Percentiles rank a stretch among this genome's conserved stretches.
Evolutionary conservation across 2,113 vertebrate species (phyloP).

Genomic region (Trogon surrucura): DNA sequence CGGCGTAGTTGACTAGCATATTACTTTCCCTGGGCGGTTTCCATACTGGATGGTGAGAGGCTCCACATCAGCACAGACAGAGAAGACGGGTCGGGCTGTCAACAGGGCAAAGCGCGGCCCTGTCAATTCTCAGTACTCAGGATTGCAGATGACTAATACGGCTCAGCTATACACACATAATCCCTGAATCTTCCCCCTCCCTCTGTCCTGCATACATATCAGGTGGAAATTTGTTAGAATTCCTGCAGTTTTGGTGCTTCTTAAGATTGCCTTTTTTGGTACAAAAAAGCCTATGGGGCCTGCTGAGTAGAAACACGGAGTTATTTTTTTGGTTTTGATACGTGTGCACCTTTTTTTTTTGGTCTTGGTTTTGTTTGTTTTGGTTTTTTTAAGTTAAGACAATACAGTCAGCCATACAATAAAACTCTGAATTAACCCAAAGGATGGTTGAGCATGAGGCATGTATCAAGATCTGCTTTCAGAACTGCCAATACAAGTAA

Average conservation of each 20-base stretch:
- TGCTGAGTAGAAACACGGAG: background rate
- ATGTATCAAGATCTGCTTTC: background rate
- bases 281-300: background rate
- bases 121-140: background rate
- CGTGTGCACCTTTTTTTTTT: background rate
- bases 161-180: background rate
- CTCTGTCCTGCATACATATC: background rate
- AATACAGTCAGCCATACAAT: background rate
- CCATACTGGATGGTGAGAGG: background rate
- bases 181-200: fast-evolving
- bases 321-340: background rate
- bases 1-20: background rate
- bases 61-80: fast-evolving
- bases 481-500: background rate
- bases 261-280: background rate
- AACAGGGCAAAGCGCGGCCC: background rate
- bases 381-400: background rate
- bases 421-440: background rate
- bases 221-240: background rate
- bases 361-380: background rate
- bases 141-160: background rate
- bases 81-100: background rate
- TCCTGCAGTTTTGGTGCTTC: background rate
- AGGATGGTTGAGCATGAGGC: background rate
- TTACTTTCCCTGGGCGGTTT: background rate